These are phyloP conservation scores for Melanaphis sacchari DNA, from an alignment of 1,140 invertebrate species.

Conservation along the genomic window DNA sequence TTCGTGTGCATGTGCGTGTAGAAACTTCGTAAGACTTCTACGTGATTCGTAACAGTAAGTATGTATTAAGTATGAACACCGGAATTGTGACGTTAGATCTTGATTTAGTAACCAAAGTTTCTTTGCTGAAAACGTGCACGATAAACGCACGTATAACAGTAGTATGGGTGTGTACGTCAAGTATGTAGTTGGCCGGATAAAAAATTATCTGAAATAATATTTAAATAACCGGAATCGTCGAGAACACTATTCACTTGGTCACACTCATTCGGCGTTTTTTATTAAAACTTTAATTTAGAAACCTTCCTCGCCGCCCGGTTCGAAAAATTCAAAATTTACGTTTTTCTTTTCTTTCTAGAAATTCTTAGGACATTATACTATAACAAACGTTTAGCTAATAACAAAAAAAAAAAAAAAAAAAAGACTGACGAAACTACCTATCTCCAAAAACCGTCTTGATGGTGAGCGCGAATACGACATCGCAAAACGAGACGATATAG, in stretches of 20 bases:
- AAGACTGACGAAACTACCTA: not conserved
- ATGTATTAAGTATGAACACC: not conserved
- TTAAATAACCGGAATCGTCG: not conserved
- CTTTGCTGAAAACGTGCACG: not conserved
- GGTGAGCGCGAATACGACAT: not conserved
- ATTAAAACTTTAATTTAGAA: not conserved
- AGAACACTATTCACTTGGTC: not conserved
- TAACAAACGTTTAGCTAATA: not conserved
- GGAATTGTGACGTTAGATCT: not conserved
- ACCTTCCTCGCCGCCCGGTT: not conserved
- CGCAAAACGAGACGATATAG: not conserved
- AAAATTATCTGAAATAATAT: not conserved
- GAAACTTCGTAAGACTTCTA: not conserved
- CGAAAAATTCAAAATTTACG: not conserved
- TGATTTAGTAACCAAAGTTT: constrained; percentile 13
- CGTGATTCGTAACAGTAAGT: not conserved
- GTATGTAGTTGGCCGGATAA: not conserved
- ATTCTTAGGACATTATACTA: not conserved
- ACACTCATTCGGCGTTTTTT: not conserved
- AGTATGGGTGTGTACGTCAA: not conserved
- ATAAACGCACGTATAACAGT: not conserved
- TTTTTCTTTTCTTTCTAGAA: not conserved
- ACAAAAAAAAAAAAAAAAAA: too few species aligned
- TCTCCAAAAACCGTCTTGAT: not conserved
- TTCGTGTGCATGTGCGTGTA: not conserved